Conservation (phyloP, 2,797 vertebrate genomes). For the Gymnodraco acuticeps region DNA sequence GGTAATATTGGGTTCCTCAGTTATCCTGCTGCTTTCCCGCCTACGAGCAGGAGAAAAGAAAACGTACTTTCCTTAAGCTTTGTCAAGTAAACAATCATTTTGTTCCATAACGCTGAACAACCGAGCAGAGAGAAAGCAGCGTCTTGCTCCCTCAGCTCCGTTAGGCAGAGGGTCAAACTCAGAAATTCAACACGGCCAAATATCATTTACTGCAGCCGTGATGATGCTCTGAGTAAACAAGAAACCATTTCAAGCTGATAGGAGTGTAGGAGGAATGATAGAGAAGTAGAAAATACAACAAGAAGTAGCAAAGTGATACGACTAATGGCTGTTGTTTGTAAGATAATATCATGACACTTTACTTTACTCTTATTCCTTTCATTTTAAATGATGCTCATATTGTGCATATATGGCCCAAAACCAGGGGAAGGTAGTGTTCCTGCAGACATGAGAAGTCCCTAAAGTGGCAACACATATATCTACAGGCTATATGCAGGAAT, state of each 20-base stretch:
- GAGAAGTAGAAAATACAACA: background rate
- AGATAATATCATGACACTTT: background rate
- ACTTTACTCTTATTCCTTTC: too few species aligned
- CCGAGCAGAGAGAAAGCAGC: slow-evolving; percentile 40
- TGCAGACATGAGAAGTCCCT: background rate
- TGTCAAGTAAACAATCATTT: slow-evolving; percentile 64
- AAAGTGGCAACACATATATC: background rate
- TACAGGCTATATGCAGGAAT: too few species aligned
- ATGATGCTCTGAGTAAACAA: background rate
- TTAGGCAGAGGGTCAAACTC: slow-evolving; percentile 61
- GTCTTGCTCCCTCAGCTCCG: slow-evolving; percentile 46
- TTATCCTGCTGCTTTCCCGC: slow-evolving; percentile 42
- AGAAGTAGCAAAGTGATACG: background rate
- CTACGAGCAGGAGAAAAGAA: background rate
- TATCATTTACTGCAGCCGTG: slow-evolving; percentile 63
- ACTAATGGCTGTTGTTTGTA: background rate
- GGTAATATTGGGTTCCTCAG: slow-evolving; percentile 31
- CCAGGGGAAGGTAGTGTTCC: background rate
- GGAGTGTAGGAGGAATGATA: background rate
- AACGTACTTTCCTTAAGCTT: slow-evolving; percentile 43
- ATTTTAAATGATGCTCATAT: background rate
- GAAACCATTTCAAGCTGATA: background rate
- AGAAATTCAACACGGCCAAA: slow-evolving; percentile 35
- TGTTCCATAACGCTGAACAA: slow-evolving; percentile 52
- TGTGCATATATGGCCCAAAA: background rate